Base-by-base conservation (phyloP, 2,797 vertebrate species). In the Ateles fusciceps region DNA sequence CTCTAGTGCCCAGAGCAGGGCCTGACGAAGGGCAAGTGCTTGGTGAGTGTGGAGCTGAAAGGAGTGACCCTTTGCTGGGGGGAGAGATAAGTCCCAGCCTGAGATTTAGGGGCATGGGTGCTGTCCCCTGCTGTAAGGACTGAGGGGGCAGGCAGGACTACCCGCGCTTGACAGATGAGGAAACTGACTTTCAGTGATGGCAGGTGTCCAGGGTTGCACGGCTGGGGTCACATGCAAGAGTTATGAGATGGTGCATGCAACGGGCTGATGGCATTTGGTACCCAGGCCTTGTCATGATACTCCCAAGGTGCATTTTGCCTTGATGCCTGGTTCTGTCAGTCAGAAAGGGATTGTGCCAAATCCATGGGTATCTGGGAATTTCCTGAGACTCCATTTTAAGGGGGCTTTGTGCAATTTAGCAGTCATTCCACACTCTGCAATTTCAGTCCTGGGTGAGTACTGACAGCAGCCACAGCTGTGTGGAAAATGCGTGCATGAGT, bases 201-300 rank as follows among this genome's bases (percentile, higher is more conserved):
- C 0, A 0, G 42, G 12, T 64, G 15, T 36, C 3, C 24, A 7
- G 50, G 11, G 85, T 46, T 10, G 1, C 59, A 7, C 1, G 21
- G 12, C 48, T 0, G 6, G 55, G 75, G 52, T 33, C 22, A 14
- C 5, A 30, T 4, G 50, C 44, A 1, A 78, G 36, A 3, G 17
- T 26, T 7, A 6, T 2, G 81, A 39, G 28, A 24, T 4, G 52
- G 14, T 24, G 14, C 14, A 0, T 3, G 22, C 7, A 2, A 10
- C 0, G 8, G 36, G 46, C 26, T 1, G 22, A 26, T 7, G 30
- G 55, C 4, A 14, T 33, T 88, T 57, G 28, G 72, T 24, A 5
- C 50, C 22, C 19, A 19, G 85, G 86, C 28, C 50, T 13, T 46
- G 14, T 1, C 0, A 4, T 48, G 48, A 7, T 33, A 26, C 33